Percentiles rank a stretch among this genome's conserved stretches.
Conservation (phyloP, 2,888 invertebrate genomes). For the Malthinus flaveolus region DNA sequence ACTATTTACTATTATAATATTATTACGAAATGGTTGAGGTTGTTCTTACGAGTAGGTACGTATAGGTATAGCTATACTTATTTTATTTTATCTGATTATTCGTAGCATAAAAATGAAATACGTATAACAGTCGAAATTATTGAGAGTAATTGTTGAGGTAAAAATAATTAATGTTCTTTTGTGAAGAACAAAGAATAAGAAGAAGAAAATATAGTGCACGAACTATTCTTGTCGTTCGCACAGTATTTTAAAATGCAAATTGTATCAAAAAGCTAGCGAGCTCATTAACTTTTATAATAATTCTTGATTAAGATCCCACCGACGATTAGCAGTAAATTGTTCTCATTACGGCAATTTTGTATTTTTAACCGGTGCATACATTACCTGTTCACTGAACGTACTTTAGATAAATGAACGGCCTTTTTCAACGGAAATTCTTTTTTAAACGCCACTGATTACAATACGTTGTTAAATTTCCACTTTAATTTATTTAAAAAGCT, state of each 20-base stretch:
- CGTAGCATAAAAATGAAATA: neutral
- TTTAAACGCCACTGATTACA: conserved; percentile 38
- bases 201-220: conserved; percentile 6
- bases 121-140: conserved; percentile 3
- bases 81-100: neutral
- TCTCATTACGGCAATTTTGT: conserved; percentile 58
- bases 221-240: conserved; percentile 18
- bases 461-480: conserved; percentile 29
- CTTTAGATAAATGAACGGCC: conserved; percentile 51
- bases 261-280: conserved; percentile 46
- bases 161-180: conserved; percentile 4
- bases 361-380: conserved; percentile 57
- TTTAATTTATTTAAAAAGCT: conserved; percentile 30
- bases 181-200: conserved; percentile 8
- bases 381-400: conserved; percentile 55
- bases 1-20: no score
- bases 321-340: conserved; percentile 58
- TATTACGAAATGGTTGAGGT: no score
- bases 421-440: conserved; percentile 52
- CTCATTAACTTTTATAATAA: conserved; percentile 55
- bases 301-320: conserved; percentile 56
- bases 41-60: no score
- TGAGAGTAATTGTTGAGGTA: conserved; percentile 4
- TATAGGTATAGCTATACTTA: no score
- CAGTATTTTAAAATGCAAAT: conserved; percentile 45